These are phyloP conservation scores for Phasianus colchicus DNA, from an alignment of 2,113 vertebrate genomes.

Conservation along the genomic window DNA sequence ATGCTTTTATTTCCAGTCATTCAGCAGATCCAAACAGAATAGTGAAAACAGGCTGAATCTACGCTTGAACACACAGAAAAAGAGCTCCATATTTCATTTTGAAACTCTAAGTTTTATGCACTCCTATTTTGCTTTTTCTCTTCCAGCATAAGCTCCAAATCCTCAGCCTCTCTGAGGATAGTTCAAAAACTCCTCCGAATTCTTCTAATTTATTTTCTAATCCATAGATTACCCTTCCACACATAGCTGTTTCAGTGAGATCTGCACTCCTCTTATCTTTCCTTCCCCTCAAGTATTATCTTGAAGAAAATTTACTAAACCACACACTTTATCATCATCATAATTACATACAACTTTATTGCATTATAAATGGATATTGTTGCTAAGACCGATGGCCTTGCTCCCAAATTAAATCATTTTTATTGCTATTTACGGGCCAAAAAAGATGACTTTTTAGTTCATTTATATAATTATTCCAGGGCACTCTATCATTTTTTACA, in stretches of 20 bases:
- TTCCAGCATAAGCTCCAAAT: conserved; percentile 4
- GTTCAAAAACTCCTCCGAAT: conserved; percentile 50
- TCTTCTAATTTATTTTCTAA: conserved; percentile 48
- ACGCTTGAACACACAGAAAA: neutral
- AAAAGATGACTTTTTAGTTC: conserved; percentile 33
- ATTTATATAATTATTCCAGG: conserved; percentile 19
- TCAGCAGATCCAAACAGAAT: neutral
- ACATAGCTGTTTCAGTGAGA: neutral
- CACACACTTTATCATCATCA: neutral
- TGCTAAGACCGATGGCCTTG: neutral
- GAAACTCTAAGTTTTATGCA: neutral
- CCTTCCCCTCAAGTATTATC: neutral
- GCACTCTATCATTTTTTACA: neutral
- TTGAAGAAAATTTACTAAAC: conserved; percentile 22
- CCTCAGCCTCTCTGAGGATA: neutral
- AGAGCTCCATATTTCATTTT: neutral
- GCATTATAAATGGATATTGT: conserved; percentile 7
- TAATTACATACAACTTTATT: neutral
- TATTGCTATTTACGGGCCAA: conserved; percentile 26
- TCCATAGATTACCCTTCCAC: conserved; percentile 16
- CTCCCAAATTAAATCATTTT: neutral
- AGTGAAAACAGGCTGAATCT: neutral
- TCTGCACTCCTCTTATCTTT: neutral
- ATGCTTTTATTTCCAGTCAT: neutral
- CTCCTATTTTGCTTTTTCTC: neutral